These are phyloP conservation scores for Tachycineta bicolor DNA, from an alignment of 2,113 vertebrate genomes.

Conservation along the genomic window DNA sequence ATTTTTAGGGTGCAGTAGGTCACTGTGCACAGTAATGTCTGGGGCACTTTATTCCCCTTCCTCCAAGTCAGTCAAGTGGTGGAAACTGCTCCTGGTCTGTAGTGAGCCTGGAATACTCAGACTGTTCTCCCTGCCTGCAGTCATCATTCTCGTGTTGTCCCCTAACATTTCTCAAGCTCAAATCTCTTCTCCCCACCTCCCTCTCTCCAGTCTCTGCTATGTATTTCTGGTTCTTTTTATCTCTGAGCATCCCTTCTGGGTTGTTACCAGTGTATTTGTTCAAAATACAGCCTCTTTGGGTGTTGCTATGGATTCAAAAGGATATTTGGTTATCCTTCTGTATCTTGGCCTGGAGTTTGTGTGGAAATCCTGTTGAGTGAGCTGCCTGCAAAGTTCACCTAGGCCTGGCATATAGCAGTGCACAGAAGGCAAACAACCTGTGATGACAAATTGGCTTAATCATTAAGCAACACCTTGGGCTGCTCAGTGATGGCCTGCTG, in stretches of 20 bases:
- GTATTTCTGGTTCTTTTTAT: background rate
- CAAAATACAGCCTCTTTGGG: background rate
- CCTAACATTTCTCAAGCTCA: background rate
- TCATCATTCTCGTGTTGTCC: background rate
- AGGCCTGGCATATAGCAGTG: background rate
- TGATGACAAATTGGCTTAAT: conserved; percentile 10
- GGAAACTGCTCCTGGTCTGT: background rate
- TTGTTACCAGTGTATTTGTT: background rate
- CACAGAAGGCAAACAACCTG: background rate
- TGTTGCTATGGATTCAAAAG: conserved; percentile 11
- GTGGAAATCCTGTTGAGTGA: background rate
- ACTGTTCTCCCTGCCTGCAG: background rate
- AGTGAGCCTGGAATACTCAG: background rate
- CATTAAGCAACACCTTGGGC: background rate
- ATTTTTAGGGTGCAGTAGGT: background rate
- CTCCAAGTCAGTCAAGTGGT: background rate
- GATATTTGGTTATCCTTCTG: background rate
- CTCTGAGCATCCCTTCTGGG: background rate
- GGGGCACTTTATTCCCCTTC: background rate
- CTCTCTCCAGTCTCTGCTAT: background rate
- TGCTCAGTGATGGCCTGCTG: background rate
- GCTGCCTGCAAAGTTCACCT: background rate
- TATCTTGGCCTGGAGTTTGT: background rate
- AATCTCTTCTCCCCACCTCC: background rate
- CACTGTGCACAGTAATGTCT: background rate